Evolutionary conservation across 2,888 invertebrate species (phyloP).

Genomic region (Tenthredo notha): DNA sequence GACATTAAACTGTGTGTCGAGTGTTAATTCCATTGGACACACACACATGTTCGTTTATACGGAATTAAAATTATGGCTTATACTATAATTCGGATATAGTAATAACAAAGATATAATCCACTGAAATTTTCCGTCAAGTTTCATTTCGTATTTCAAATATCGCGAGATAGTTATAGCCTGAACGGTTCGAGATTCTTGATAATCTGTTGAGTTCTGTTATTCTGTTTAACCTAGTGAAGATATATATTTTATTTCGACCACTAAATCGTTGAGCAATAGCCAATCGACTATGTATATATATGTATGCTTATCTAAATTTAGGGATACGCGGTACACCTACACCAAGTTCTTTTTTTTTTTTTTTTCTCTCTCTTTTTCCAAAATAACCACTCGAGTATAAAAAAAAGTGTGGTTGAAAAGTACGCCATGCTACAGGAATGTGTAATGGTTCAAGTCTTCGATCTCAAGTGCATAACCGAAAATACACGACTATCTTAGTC

Average conservation of each 20-base stretch:
- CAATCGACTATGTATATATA: neutral
- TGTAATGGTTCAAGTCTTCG: neutral
- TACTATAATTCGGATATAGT: neutral
- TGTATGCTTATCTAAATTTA: neutral
- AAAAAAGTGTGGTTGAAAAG: slow-evolving; percentile 15
- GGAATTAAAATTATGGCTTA: slow-evolving; percentile 20
- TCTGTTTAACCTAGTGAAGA: slow-evolving; percentile 15
- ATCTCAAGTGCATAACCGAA: slow-evolving; percentile 63
- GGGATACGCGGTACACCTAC: slow-evolving; percentile 4
- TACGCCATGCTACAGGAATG: slow-evolving; percentile 1
- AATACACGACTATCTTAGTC: slow-evolving; percentile 64
- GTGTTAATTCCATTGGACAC: slow-evolving; percentile 20
- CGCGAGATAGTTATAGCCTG: neutral
- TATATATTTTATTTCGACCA: slow-evolving; percentile 10
- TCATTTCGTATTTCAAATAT: slow-evolving; percentile 23
- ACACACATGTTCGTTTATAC: neutral
- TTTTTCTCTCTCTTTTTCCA: neutral
- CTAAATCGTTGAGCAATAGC: slow-evolving; percentile 12
- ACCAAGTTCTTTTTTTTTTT: neutral
- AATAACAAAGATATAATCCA: neutral
- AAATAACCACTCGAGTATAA: slow-evolving; percentile 4
- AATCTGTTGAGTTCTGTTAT: slow-evolving; percentile 24
- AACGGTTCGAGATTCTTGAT: slow-evolving; percentile 8
- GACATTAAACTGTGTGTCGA: slow-evolving; percentile 44
- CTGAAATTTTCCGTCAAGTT: neutral